A percentile compares a stretch with the other conserved stretches of the same genome.
Conservation (phyloP, 2,888 invertebrate species). For the Pyralis farinalis region DNA sequence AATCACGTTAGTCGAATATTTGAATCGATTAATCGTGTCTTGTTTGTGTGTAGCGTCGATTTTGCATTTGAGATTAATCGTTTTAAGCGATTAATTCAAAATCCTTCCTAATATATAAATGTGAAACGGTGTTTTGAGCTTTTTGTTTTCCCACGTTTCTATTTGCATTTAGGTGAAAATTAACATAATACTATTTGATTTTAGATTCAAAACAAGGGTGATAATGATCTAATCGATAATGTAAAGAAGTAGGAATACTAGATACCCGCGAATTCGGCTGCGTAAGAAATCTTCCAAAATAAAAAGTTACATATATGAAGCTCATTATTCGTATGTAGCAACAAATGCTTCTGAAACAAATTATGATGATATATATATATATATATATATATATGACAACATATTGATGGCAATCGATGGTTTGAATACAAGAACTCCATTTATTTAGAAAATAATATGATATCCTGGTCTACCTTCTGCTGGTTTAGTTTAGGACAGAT, state of each 20-base stretch:
- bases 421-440: too few relatives aligned
- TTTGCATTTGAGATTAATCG: not conserved
- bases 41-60: not conserved
- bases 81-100: not conserved
- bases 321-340: too few relatives aligned
- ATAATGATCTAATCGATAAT: not conserved
- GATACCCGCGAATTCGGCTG: too few relatives aligned
- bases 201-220: not conserved
- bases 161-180: constrained; percentile 1
- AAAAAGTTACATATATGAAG: too few relatives aligned
- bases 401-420: too few relatives aligned
- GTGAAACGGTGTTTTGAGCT: not conserved
- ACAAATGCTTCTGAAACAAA: too few relatives aligned
- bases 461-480: too few relatives aligned
- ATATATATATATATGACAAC: too few relatives aligned
- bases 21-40: constrained; percentile 1
- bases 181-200: not conserved
- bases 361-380: too few relatives aligned
- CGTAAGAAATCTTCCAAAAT: too few relatives aligned
- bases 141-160: constrained; percentile 2
- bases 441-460: too few relatives aligned
- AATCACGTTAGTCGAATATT: constrained; percentile 6
- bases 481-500: too few relatives aligned
- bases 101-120: not conserved
- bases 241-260: not conserved